Conservation (phyloP, 2,888 invertebrate genomes). For the Phalera bucephala region DNA sequence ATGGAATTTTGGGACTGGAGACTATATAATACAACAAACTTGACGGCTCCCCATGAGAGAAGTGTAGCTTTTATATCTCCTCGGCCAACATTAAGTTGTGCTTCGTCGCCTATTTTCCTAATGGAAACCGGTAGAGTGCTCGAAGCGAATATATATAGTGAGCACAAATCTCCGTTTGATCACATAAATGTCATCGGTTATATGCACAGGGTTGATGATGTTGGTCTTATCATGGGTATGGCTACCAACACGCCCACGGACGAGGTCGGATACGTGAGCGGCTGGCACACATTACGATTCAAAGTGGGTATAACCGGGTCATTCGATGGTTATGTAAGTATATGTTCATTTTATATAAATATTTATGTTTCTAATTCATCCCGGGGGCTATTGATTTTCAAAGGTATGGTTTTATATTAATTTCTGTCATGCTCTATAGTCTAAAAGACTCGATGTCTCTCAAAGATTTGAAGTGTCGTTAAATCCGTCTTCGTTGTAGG, state of each 20-base stretch:
- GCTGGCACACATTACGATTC: conserved; percentile 29
- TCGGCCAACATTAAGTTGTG: not conserved
- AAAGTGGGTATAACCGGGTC: conserved; percentile 12
- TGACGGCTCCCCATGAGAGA: not conserved
- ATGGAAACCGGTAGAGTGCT: conserved; percentile 7
- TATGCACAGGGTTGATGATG: conserved; percentile 1
- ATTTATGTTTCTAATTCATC: no score
- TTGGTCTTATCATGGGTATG: conserved; percentile 1
- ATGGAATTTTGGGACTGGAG: not conserved
- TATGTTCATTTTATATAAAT: no score
- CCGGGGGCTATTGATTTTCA: no score
- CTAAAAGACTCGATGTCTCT: no score
- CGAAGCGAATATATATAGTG: conserved; percentile 11
- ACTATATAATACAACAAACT: not conserved
- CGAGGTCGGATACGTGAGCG: conserved; percentile 11
- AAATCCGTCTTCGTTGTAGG: no score
- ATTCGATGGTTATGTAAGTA: conserved; percentile 41
- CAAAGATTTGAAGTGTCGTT: no score
- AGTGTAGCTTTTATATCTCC: not conserved
- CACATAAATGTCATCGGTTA: conserved; percentile 3
- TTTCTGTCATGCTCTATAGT: no score
- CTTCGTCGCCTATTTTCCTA: conserved; percentile 6
- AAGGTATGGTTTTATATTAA: no score
- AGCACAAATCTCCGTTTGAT: not conserved
- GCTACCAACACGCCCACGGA: conserved; percentile 4